Evolutionary conservation across 1,140 invertebrate genomes (phyloP).

Genomic region (Platorchestia sp.): DNA sequence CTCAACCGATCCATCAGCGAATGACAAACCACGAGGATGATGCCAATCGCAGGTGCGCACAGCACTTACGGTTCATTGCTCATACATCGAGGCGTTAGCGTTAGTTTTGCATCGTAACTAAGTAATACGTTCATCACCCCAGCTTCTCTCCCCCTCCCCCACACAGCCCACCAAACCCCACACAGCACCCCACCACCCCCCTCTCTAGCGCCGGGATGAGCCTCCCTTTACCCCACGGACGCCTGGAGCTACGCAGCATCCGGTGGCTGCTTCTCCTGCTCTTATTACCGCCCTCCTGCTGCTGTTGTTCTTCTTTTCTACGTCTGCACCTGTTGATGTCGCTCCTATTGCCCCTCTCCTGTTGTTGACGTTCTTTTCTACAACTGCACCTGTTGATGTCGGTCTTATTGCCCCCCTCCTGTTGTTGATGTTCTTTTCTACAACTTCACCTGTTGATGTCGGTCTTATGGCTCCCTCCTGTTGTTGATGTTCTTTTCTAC

Average conservation of each 20-base stretch:
- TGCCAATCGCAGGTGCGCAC: neutral
- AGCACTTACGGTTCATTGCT: neutral
- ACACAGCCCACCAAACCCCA: neutral
- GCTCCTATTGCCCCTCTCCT: neutral
- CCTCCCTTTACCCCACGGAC: neutral
- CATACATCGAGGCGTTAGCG: neutral
- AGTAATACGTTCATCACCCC: too few species aligned
- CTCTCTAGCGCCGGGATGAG: neutral
- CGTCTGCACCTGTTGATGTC: neutral
- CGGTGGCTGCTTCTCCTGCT: conserved; percentile 28
- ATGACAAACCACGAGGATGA: neutral
- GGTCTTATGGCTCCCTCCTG: too few species aligned
- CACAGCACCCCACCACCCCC: neutral
- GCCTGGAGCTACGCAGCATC: conserved; percentile 10
- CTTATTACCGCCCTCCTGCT: neutral
- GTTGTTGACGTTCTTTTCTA: neutral
- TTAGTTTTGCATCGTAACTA: neutral
- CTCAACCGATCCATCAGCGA: neutral
- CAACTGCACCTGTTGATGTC: neutral
- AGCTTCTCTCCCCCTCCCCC: neutral
- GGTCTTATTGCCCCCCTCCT: neutral
- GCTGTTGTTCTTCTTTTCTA: neutral
- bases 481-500: neutral
- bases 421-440: neutral
- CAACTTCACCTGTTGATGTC: neutral